Evolutionary conservation across 2,113 vertebrate species (phyloP).

Genomic region (Halcyon malimbica): DNA sequence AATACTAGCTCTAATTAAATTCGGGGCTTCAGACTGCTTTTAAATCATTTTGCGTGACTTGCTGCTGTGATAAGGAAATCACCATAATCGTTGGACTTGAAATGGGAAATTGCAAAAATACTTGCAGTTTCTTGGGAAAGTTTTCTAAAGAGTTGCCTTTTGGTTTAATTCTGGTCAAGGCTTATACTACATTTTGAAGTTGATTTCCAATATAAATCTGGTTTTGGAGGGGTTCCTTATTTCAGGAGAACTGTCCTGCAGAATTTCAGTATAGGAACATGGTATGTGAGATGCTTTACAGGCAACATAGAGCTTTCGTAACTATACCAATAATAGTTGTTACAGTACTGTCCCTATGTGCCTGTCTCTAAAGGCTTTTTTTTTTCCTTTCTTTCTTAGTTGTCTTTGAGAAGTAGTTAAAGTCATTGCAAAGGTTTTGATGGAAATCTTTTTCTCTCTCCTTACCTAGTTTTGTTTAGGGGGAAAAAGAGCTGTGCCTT

Average conservation of each 20-base stretch:
- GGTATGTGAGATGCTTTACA: accelerated
- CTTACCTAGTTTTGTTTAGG: background rate
- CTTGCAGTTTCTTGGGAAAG: background rate
- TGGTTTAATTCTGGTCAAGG: background rate
- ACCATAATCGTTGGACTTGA: background rate
- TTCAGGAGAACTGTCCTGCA: background rate
- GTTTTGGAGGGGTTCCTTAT: background rate
- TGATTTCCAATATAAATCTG: background rate
- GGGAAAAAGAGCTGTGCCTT: background rate
- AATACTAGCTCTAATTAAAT: background rate
- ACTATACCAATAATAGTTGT: background rate
- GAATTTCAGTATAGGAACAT: background rate
- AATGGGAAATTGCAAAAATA: background rate
- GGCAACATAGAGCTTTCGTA: background rate
- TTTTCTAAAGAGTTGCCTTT: background rate
- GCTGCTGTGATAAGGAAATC: background rate
- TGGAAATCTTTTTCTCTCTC: background rate
- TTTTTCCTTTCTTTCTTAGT: background rate
- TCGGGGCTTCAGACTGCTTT: background rate
- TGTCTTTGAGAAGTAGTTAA: background rate
- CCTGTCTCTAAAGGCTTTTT: background rate
- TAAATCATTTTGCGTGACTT: background rate
- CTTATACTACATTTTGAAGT: background rate
- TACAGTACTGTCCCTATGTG: background rate
- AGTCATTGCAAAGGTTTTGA: background rate